Percentiles rank a stretch among this genome's conserved stretches.
Evolutionary conservation across 2,888 invertebrate genomes (phyloP).

Genomic region (Papilio protenor): DNA sequence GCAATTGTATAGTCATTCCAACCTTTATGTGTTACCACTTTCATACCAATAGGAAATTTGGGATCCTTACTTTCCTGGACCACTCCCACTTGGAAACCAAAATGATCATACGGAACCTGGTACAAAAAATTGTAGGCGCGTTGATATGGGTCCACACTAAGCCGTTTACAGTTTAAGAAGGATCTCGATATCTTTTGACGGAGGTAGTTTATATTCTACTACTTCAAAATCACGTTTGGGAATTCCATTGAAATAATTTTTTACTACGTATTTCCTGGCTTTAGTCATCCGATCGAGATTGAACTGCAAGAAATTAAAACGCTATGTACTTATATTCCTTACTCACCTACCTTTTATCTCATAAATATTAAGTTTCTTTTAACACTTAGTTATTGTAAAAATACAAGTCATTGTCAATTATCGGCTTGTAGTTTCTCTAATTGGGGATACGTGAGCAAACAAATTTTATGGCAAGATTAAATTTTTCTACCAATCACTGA

Average conservation of each 20-base stretch:
- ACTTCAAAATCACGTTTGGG: conserved; percentile 84
- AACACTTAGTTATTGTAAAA: too few relatives aligned
- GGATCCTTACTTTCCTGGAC: conserved; percentile 85
- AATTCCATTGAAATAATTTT: conserved; percentile 82
- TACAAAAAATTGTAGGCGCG: conserved; percentile 45
- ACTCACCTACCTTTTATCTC: too few relatives aligned
- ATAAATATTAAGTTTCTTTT: too few relatives aligned
- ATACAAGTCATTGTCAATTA: too few relatives aligned
- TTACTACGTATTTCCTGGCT: conserved; percentile 84
- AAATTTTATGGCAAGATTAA: too few relatives aligned
- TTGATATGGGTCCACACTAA: conserved; percentile 62
- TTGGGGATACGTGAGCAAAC: too few relatives aligned
- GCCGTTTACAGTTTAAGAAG: conserved; percentile 60
- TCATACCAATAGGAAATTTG: conserved; percentile 84
- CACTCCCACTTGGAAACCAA: conserved; percentile 56
- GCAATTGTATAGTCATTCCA: conserved; percentile 78
- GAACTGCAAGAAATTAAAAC: background rate
- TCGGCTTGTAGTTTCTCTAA: too few relatives aligned
- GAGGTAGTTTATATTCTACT: conserved; percentile 84
- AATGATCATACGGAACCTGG: conserved; percentile 55
- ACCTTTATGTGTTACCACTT: conserved; percentile 83
- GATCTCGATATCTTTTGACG: conserved; percentile 81
- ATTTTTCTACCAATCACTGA: too few relatives aligned
- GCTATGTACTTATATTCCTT: too few relatives aligned
- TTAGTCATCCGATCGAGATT: conserved; percentile 65